phyloP scores from a whole-genome alignment of 2,888 invertebrate genomes.

The Nymphalis c-album region DNA sequence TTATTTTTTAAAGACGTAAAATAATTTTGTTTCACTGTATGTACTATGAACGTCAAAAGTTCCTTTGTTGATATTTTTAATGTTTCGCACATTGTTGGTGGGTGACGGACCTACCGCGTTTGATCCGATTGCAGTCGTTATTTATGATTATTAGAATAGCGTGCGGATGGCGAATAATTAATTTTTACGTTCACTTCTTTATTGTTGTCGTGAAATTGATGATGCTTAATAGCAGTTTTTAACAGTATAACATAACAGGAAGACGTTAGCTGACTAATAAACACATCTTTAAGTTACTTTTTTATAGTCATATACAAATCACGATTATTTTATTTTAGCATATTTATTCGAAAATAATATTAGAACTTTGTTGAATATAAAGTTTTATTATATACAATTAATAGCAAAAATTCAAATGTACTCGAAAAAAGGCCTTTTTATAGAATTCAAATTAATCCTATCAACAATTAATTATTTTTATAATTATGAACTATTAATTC shows the following conservation, averaged over 20 bases:
- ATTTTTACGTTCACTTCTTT: constrained; percentile 75
- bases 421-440: background rate
- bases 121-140: constrained; percentile 77
- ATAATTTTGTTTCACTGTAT: constrained; percentile 56
- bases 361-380: background rate
- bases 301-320: constrained; percentile 16
- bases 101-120: constrained; percentile 72
- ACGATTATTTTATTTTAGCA: constrained; percentile 9
- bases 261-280: constrained; percentile 39
- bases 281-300: constrained; percentile 30
- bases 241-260: constrained; percentile 37
- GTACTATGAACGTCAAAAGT: constrained; percentile 80
- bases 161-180: constrained; percentile 76
- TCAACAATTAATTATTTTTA: too few species aligned
- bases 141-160: constrained; percentile 80
- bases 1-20: constrained; percentile 26
- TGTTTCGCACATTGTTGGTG: constrained; percentile 79
- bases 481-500: too few species aligned
- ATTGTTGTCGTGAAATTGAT: constrained; percentile 66
- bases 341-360: constrained; percentile 15
- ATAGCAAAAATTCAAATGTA: background rate
- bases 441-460: too few species aligned
- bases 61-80: constrained; percentile 81
- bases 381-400: background rate
- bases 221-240: constrained; percentile 52